Conservation (phyloP, 1,140 invertebrate genomes). For the Sinonovacula constricta region DNA sequence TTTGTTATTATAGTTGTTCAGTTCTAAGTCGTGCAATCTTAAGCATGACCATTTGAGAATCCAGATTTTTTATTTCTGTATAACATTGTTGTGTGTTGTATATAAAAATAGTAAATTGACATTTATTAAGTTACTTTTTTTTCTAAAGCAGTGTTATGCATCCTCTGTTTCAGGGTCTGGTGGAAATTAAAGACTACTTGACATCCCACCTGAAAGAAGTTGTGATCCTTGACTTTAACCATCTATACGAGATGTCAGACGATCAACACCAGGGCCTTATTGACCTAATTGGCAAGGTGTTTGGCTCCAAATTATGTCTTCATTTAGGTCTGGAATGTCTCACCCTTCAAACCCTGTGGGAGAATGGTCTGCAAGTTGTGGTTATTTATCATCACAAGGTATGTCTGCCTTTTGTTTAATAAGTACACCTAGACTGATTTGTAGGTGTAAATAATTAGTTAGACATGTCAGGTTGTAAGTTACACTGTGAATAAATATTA, state of each 20-base stretch:
- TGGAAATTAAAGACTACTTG: slow-evolving; percentile 84
- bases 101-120: no score
- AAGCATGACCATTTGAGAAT: no score
- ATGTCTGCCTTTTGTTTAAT: no score
- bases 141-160: no score
- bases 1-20: no score
- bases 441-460: background rate
- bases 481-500: background rate
- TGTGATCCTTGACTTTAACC: slow-evolving; percentile 90
- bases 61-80: no score
- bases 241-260: slow-evolving; percentile 87
- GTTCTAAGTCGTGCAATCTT: no score
- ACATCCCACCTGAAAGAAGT: slow-evolving; percentile 84
- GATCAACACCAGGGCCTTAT: slow-evolving; percentile 84
- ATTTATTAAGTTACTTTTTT: no score
- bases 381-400: slow-evolving; percentile 83
- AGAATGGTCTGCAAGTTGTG: slow-evolving; percentile 83
- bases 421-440: no score
- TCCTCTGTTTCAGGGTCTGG: slow-evolving; percentile 82
- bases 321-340: slow-evolving; percentile 81
- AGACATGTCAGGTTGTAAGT: background rate
- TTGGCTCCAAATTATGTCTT: slow-evolving; percentile 84
- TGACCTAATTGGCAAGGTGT: slow-evolving; percentile 82
- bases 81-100: no score
- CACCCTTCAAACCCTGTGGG: slow-evolving; percentile 82